Evolutionary conservation across 2,113 vertebrate species (phyloP).

Genomic region (Tupaia tana): DNA sequence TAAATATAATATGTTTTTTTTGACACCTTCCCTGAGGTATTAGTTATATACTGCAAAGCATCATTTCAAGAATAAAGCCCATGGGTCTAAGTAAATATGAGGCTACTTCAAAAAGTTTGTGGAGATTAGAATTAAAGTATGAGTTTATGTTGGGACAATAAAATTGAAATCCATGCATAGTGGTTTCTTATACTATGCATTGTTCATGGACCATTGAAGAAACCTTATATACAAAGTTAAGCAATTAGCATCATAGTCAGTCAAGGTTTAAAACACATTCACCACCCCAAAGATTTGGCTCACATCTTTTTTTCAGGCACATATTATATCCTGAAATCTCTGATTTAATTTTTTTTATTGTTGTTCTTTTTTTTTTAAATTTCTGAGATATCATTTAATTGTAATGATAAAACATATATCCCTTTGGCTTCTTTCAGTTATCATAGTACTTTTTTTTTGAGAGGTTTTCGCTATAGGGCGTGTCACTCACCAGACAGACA

Average conservation of each 20-base stretch:
- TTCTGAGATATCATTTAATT: background rate
- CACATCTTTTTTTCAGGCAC: background rate
- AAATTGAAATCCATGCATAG: too few species aligned
- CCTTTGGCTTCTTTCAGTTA: background rate
- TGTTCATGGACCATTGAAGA: too few species aligned
- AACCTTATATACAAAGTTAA: background rate
- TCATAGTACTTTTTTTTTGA: background rate
- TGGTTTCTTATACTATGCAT: too few species aligned
- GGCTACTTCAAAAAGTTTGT: too few species aligned
- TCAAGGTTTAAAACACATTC: background rate
- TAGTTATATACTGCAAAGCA: background rate
- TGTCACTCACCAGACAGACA: too few species aligned
- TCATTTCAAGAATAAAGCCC: conserved; percentile 1
- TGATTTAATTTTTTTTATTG: background rate
- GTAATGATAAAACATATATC: background rate
- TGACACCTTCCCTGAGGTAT: background rate
- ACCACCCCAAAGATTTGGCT: background rate
- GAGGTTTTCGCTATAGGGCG: too few species aligned
- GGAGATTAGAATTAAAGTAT: too few species aligned
- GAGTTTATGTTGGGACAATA: too few species aligned
- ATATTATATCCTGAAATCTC: background rate
- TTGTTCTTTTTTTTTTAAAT: background rate
- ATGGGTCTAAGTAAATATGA: background rate
- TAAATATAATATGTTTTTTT: background rate
- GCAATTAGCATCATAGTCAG: rapidly evolving